Conservation (phyloP, 1,140 invertebrate genomes). For the Drosophila orosa region DNA sequence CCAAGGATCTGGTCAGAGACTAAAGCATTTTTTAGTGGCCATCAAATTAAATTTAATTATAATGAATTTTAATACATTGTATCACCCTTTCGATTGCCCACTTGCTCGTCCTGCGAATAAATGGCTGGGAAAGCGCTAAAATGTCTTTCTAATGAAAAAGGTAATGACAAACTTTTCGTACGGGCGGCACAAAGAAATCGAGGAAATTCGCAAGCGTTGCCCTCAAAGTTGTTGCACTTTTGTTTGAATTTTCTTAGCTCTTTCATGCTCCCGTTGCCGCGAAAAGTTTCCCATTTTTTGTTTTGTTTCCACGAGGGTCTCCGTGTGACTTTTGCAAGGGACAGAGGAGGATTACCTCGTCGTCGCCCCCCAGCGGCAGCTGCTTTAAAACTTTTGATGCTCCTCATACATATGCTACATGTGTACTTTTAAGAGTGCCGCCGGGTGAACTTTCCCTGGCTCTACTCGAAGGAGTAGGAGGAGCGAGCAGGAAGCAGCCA, state of each 20-base stretch:
- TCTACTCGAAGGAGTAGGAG: neutral
- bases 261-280: conserved; percentile 63
- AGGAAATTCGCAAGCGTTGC: conserved; percentile 31
- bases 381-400: conserved; percentile 72
- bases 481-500: neutral
- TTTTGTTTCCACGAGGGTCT: conserved; percentile 17
- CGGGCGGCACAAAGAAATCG: conserved; percentile 33
- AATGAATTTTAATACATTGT: conserved; percentile 6
- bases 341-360: conserved; percentile 28
- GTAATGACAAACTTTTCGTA: conserved; percentile 32
- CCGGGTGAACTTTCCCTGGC: conserved; percentile 51
- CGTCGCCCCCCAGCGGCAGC: conserved; percentile 17
- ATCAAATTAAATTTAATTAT: conserved; percentile 33
- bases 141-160: conserved; percentile 24
- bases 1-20: neutral
- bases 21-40: conserved; percentile 35
- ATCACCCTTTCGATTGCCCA: conserved; percentile 4
- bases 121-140: conserved; percentile 21
- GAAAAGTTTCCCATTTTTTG: conserved; percentile 50
- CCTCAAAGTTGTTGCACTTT: conserved; percentile 76
- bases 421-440: conserved; percentile 60
- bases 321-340: conserved; percentile 65
- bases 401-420: conserved; percentile 50
- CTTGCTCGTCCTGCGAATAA: neutral
- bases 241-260: conserved; percentile 72